A percentile compares a stretch with the other conserved stretches of the same genome.
Evolutionary conservation across 2,113 vertebrate genomes (phyloP).

Genomic region (Canis aureus): DNA sequence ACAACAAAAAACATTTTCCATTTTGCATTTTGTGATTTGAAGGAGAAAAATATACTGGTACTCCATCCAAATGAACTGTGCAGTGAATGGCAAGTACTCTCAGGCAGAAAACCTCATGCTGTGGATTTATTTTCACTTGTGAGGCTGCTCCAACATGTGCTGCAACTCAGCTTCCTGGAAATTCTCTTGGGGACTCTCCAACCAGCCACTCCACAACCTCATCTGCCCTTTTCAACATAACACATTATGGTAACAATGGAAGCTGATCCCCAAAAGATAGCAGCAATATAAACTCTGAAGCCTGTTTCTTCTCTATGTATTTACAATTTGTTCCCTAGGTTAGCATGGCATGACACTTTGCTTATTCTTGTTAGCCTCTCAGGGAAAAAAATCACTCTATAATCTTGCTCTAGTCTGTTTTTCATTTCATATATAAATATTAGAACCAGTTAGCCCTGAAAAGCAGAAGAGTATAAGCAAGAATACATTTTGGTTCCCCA

Average conservation of each 20-base stretch:
- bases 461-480: conserved; percentile 25
- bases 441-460: neutral
- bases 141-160: conserved; percentile 7
- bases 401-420: conserved; percentile 57
- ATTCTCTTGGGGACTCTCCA: neutral
- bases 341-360: conserved; percentile 45
- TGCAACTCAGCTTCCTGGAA: neutral
- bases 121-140: conserved; percentile 66
- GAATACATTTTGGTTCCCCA: conserved; percentile 39
- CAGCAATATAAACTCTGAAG: conserved; percentile 59
- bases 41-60: neutral
- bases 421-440: conserved; percentile 71
- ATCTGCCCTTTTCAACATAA: conserved; percentile 69
- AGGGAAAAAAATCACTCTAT: neutral
- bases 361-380: conserved; percentile 64
- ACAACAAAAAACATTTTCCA: neutral
- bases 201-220: conserved; percentile 53
- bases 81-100: conserved; percentile 38
- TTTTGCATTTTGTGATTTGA: conserved; percentile 33
- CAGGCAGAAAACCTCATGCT: neutral
- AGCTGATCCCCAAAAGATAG: conserved; percentile 70
- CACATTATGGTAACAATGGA: conserved; percentile 71
- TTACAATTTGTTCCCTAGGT: conserved; percentile 61
- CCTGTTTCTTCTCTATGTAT: conserved; percentile 62
- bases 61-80: neutral